phyloP scores from a whole-genome alignment of 1,140 invertebrate genomes.

The Lucilia sericata region DNA sequence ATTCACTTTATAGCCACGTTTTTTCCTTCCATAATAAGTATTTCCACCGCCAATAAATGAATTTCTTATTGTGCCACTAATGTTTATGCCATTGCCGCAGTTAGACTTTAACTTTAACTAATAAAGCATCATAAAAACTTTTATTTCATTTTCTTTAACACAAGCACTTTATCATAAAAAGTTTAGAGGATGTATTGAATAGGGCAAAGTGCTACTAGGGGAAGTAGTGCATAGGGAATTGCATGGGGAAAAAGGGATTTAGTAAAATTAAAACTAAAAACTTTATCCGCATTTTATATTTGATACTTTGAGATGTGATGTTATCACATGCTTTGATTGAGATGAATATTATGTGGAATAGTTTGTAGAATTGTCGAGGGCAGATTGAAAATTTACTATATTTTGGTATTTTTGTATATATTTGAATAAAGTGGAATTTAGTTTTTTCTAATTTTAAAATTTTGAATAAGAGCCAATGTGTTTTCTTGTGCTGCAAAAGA shows the following conservation, averaged over 20 bases:
- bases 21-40: background rate
- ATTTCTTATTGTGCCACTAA: background rate
- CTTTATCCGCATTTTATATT: constrained; percentile 32
- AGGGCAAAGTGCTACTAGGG: background rate
- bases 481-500: no score
- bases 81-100: background rate
- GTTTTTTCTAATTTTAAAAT: no score
- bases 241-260: background rate
- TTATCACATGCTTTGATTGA: constrained; percentile 30
- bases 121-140: constrained; percentile 34
- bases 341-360: background rate
- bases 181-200: background rate
- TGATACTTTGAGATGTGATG: background rate
- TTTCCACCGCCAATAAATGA: background rate
- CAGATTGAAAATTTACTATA: no score
- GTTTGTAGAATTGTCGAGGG: background rate
- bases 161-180: constrained; percentile 35
- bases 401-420: no score
- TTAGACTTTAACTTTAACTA: constrained; percentile 1
- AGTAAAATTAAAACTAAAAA: constrained; percentile 36
- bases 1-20: background rate
- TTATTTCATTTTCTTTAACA: constrained; percentile 25
- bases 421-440: no score
- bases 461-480: no score
- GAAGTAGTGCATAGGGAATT: background rate